phyloP scores from a whole-genome alignment of 2,797 vertebrate genomes.

The Diglossa cyanea region DNA sequence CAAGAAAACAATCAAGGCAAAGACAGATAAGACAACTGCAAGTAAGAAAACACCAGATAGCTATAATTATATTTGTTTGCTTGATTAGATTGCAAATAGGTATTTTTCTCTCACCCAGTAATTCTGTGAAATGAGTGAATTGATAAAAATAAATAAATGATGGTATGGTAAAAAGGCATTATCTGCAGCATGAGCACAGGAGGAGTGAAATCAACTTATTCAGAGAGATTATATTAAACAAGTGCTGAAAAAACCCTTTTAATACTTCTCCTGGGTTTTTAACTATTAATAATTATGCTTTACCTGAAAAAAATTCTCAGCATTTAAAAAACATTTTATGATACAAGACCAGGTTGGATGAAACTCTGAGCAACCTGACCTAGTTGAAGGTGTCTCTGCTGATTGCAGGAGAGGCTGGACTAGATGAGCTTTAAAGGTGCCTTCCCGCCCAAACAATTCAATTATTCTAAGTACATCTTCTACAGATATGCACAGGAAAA shows the following conservation, averaged over 20 bases:
- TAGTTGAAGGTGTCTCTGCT: not conserved
- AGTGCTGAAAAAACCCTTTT: not conserved
- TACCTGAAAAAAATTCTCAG: not conserved
- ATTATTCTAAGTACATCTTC: not conserved
- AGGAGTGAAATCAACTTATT: not conserved
- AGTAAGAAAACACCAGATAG: conserved; percentile 13
- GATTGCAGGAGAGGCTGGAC: not conserved
- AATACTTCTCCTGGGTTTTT: not conserved
- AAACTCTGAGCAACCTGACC: not conserved
- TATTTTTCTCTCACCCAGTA: not conserved
- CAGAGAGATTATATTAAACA: not conserved
- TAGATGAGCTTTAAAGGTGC: not conserved
- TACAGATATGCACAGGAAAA: not conserved
- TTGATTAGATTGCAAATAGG: conserved; percentile 39
- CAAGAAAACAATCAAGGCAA: conserved; percentile 31
- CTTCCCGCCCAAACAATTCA: not conserved
- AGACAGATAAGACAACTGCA: conserved; percentile 15
- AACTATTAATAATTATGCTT: not conserved
- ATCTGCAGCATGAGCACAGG: not conserved
- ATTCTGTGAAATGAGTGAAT: not conserved
- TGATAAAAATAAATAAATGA: conserved; percentile 23
- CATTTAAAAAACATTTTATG: not conserved
- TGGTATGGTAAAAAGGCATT: not conserved
- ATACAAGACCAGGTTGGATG: not conserved
- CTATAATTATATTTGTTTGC: conserved; percentile 46